These are phyloP conservation scores for Drosophila lacertosa DNA, from an alignment of 1,140 invertebrate genomes.

Conservation along the genomic window DNA sequence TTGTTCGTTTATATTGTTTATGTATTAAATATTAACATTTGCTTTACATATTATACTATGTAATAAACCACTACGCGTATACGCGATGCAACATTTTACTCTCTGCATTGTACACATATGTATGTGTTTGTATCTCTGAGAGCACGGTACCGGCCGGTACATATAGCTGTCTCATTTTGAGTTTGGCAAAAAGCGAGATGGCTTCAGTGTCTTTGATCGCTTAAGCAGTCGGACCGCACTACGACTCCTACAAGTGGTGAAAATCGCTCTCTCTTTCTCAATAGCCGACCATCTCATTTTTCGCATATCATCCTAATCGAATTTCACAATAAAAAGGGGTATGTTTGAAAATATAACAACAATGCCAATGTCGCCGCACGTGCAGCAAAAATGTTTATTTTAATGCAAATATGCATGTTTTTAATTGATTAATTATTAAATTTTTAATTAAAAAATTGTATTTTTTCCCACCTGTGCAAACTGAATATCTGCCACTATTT, in stretches of 20 bases:
- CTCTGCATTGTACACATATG: constrained; percentile 10
- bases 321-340: constrained; percentile 64
- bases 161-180: constrained; percentile 24
- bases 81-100: constrained; percentile 26
- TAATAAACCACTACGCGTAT: constrained; percentile 48
- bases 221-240: not conserved
- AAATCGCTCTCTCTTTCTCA: constrained; percentile 4
- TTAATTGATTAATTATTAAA: not conserved
- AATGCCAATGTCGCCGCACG: constrained; percentile 12
- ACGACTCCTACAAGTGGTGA: constrained; percentile 21
- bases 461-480: not conserved
- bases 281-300: constrained; percentile 15
- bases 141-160: constrained; percentile 21
- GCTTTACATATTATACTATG: not conserved
- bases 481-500: not conserved
- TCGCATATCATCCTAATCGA: constrained; percentile 64
- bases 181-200: constrained; percentile 3
- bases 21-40: no score
- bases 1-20: not conserved
- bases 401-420: not conserved
- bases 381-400: not conserved
- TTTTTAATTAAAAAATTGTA: not conserved
- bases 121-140: constrained; percentile 8
- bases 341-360: constrained; percentile 11
- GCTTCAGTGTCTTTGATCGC: not conserved